Percentiles rank a stretch among this genome's conserved stretches.
Evolutionary conservation across 1,140 invertebrate genomes (phyloP).

Genomic region (Drosophila ambigua): DNA sequence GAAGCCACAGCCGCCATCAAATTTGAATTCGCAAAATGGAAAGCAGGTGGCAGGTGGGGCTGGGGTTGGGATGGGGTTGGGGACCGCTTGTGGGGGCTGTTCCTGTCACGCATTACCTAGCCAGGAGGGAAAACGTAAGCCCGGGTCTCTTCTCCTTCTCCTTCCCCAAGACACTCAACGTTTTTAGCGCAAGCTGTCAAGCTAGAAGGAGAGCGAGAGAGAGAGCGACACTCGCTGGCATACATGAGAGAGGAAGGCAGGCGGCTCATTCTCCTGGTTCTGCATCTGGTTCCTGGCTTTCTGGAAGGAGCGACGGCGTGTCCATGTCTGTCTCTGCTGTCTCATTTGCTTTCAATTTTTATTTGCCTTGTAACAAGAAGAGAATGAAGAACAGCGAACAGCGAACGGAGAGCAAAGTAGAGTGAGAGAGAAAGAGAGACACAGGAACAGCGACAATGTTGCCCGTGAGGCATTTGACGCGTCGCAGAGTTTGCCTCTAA

Average conservation of each 20-base stretch:
- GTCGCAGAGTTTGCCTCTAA: conserved; percentile 63
- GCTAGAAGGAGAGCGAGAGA: conserved; percentile 5
- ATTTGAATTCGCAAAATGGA: conserved; percentile 67
- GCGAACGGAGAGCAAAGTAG: not conserved
- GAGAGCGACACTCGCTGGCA: not conserved
- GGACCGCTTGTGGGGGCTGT: conserved; percentile 10
- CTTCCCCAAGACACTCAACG: conserved; percentile 59
- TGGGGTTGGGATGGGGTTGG: too few relatives aligned
- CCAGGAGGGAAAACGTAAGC: conserved; percentile 39
- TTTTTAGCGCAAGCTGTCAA: conserved; percentile 75
- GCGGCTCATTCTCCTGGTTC: not conserved
- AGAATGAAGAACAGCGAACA: conserved; percentile 19
- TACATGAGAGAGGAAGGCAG: not conserved
- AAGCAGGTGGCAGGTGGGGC: not conserved
- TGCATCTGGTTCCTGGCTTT: conserved; percentile 26
- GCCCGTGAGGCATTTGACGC: conserved; percentile 79
- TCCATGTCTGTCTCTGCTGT: conserved; percentile 71
- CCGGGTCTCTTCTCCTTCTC: conserved; percentile 27
- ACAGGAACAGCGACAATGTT: conserved; percentile 60
- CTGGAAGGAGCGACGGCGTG: conserved; percentile 54
- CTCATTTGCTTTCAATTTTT: conserved; percentile 82
- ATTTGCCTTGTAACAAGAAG: conserved; percentile 76
- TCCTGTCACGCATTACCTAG: conserved; percentile 76
- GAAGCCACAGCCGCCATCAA: conserved; percentile 71
- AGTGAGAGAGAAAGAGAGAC: not conserved